Conservation (phyloP, 2,888 invertebrate genomes). For the Agrotis ipsilon region DNA sequence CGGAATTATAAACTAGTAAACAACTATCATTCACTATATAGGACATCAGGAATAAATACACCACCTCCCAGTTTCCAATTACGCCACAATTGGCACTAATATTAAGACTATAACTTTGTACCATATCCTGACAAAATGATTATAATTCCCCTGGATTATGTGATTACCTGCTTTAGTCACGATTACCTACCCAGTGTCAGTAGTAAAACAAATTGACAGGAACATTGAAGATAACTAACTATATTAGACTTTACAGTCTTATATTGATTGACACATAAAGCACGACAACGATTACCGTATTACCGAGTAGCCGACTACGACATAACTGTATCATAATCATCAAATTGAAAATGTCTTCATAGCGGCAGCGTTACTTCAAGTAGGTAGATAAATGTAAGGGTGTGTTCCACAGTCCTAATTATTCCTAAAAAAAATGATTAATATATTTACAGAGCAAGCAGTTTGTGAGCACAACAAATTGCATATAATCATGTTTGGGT, state of each 20-base stretch:
- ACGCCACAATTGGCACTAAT: no score
- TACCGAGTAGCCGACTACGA: background rate
- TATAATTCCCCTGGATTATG: no score
- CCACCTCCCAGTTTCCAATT: no score
- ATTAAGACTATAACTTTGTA: no score
- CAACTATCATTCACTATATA: background rate
- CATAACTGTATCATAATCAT: slow-evolving; percentile 18
- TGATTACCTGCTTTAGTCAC: no score
- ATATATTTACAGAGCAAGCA: no score
- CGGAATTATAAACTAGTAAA: background rate
- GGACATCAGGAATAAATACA: background rate
- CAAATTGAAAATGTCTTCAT: slow-evolving; percentile 34
- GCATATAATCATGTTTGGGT: no score
- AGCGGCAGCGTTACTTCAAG: background rate
- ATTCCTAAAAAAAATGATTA: no score
- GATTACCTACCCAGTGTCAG: no score
- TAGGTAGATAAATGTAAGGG: background rate
- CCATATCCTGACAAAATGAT: no score
- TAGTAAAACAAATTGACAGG: background rate
- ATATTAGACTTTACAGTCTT: background rate
- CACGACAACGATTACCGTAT: background rate
- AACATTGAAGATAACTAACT: no score
- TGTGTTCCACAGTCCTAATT: background rate
- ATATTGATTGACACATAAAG: slow-evolving; percentile 1
- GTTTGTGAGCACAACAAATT: no score